These are phyloP conservation scores for Macrostomum lignano DNA, from an alignment of 1,140 invertebrate species.

Conservation along the genomic window DNA sequence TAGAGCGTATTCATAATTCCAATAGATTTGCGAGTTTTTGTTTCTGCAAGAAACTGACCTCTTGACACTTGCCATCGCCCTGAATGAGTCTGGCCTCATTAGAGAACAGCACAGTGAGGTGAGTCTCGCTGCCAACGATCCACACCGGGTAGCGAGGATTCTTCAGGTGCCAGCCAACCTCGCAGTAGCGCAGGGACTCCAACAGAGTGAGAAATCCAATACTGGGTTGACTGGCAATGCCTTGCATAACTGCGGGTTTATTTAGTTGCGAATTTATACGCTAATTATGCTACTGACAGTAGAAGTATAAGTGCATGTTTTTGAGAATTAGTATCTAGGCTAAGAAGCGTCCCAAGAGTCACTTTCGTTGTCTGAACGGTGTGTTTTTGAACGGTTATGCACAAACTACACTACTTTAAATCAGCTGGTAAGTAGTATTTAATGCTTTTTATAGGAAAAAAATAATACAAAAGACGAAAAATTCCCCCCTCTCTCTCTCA, in stretches of 20 bases:
- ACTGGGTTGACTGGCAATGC: conserved; percentile 50
- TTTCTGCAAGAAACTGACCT: too few species aligned
- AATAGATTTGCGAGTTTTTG: too few species aligned
- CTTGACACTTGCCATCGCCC: conserved; percentile 7
- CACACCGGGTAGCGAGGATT: conserved; percentile 65
- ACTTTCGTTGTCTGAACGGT: background rate
- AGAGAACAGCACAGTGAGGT: conserved; percentile 38
- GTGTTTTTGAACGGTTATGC: too few species aligned
- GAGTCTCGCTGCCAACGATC: conserved; percentile 69
- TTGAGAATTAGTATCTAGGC: background rate
- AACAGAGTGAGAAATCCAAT: conserved; percentile 66
- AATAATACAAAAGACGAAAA: too few species aligned
- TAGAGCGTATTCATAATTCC: too few species aligned
- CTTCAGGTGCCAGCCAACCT: conserved; percentile 65
- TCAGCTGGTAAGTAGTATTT: background rate
- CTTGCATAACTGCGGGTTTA: conserved; percentile 39
- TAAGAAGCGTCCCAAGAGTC: background rate
- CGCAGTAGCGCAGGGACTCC: conserved; percentile 68
- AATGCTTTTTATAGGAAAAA: background rate
- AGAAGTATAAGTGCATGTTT: background rate
- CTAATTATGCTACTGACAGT: background rate
- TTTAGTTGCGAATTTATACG: conserved; percentile 1
- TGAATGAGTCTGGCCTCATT: conserved; percentile 7
- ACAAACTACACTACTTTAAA: too few species aligned
- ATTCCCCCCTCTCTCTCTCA: too few species aligned